Evolutionary conservation across 2,113 vertebrate genomes (phyloP).

Genomic region (Equus przewalskii): DNA sequence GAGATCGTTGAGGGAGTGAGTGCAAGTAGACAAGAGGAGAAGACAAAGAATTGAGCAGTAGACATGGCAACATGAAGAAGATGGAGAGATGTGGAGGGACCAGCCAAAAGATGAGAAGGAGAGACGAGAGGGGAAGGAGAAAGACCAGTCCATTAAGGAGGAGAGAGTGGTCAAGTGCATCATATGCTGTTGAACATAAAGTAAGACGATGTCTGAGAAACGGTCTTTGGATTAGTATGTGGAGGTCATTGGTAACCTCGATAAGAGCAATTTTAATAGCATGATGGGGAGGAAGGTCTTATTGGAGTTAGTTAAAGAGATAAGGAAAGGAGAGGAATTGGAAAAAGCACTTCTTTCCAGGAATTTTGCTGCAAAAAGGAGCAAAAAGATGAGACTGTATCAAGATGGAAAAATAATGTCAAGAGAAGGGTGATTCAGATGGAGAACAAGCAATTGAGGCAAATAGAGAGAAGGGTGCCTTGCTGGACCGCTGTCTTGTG

Average conservation of each 20-base stretch:
- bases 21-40: not conserved
- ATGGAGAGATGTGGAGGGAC: not conserved
- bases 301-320: not conserved
- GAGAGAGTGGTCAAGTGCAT: not conserved
- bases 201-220: not conserved
- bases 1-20: fast-evolving
- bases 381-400: not conserved
- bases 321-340: not conserved
- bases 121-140: not conserved
- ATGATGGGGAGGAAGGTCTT: not conserved
- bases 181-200: not conserved
- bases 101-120: too few species aligned
- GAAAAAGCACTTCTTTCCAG: not conserved
- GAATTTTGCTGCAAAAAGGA: not conserved
- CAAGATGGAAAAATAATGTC: not conserved
- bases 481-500: fast-evolving
- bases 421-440: not conserved
- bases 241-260: not conserved
- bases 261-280: not conserved
- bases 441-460: not conserved
- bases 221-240: not conserved
- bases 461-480: not conserved
- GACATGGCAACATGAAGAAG: not conserved
- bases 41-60: not conserved
- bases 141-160: not conserved